A percentile compares a stretch with the other conserved stretches of the same genome.
Conservation (phyloP, 2,888 invertebrate genomes). For the Hemithea aestivaria region DNA sequence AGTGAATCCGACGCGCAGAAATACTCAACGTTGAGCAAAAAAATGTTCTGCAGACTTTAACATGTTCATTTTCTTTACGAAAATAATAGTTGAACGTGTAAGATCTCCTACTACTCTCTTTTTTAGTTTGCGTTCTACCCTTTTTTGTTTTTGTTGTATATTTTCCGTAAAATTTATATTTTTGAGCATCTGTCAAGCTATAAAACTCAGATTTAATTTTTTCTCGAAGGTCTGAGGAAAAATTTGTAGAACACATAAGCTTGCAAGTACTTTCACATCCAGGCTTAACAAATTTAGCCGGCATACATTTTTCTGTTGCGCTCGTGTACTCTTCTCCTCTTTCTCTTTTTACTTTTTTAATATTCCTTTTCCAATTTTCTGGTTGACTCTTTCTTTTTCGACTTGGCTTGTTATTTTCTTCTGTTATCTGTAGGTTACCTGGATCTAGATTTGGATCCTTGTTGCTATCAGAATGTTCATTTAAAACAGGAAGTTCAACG, state of each 20-base stretch:
- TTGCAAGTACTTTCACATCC: conserved; percentile 17
- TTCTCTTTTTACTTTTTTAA: conserved; percentile 9
- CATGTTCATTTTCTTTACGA: conserved; percentile 4
- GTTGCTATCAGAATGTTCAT: conserved; percentile 1
- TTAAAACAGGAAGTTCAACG: conserved; percentile 3
- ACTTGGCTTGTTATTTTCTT: conserved; percentile 6
- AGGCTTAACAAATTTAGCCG: conserved; percentile 7
- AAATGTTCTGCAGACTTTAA: conserved; percentile 17
- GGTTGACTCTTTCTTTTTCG: conserved; percentile 11
- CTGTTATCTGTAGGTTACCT: conserved; percentile 1
- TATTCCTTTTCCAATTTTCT: conserved; percentile 11
- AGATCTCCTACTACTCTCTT: conserved; percentile 3
- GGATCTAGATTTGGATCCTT: background rate
- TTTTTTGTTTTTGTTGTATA: conserved; percentile 9
- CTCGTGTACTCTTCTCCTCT: conserved; percentile 13
- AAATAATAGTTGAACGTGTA: conserved; percentile 12
- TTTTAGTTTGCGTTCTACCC: conserved; percentile 9
- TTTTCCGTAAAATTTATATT: conserved; percentile 16
- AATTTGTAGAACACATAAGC: conserved; percentile 14
- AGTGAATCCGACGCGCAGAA: conserved; percentile 8
- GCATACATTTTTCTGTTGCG: conserved; percentile 8
- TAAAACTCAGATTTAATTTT: conserved; percentile 14
- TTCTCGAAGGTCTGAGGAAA: conserved; percentile 8
- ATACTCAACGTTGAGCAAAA: conserved; percentile 16
- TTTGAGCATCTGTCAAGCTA: conserved; percentile 18